Evolutionary conservation across 2,113 vertebrate genomes (phyloP), one percentile per base, ranked within the genome.

Genomic region (Numenius arquata): DNA sequence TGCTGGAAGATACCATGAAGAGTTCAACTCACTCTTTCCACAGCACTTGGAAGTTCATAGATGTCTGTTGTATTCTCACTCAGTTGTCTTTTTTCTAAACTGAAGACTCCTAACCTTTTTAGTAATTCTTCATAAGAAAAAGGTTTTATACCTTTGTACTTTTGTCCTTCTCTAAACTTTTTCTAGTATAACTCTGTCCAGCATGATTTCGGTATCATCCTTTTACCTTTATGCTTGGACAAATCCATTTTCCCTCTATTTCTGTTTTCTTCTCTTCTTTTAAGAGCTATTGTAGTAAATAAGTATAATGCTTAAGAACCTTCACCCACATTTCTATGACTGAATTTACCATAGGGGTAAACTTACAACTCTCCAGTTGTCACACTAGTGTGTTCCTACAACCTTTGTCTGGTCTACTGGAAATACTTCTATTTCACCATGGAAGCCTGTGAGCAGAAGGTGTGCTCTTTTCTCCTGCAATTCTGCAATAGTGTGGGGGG

Each of bases 181-280:
- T 67, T 83, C n/a, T 59, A 14, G 5, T 45, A 6, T 45, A 73
- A 19, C 9, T 62, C 18, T 45, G 25, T 77, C 40, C 76, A 56
- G 15, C 40, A 34, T 41, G 29, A 80, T 87, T 89, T 93, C 23
- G 36, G 8, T 67, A 26, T 41, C 30, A 23, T n/a, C 26, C 20
- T 87, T 89, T 81, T 32, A 34, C 8, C 22, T 56, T 84, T 62
- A 62, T 71, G 30, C 47, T 85, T 89, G 27, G 18, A 63, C 25
- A 70, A 66, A 45, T 59, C 21, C 11, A 1, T 36, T 73, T 77
- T 0, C 3, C 22, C 14, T 1, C 4, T 22, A 1, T 79, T 79
- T 53, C 29, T 45, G 11, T 85, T 78, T 62, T 40, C 50, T 23
- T 32, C 19, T 87, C 84, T 85, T 61, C 36, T 88, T 27, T 53